Evolutionary conservation across 2,888 invertebrate genomes (phyloP), one percentile per base, ranked within the genome.

Genomic region (Toxonevra muliebris): DNA sequence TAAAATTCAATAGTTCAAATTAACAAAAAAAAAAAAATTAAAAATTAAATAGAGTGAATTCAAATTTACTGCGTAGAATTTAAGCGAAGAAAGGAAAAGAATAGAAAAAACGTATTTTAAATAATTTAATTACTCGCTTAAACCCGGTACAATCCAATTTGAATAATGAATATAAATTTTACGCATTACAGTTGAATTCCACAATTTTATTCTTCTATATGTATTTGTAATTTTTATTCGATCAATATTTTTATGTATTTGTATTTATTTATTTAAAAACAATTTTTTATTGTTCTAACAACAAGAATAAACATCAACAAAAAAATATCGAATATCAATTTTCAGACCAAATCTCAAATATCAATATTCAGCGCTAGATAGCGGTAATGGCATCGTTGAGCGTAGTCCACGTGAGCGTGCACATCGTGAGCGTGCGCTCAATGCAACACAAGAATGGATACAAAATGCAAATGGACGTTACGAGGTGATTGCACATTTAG

Each of bases 401-500:
- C 89, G 89, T 72, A 86, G 89, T 85, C 89, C 89, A 77, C 86
- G 89, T 79, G 91, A 91, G 77, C 87, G 89, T 73, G 89, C 90
- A 77, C 88, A 89, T 58, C 86, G 90, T 70, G 92, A 91, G 76
- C 88, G 89, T 69, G 90, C 91, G 41, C 88, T 90, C 77, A 87
- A 89, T 76, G 89, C 90, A 65, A 42, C 61, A 13, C 87, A 88
- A 76, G 85, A 86, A 71, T 86, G 86, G 86, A 79, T 83, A 65
- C 85, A 86, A 75, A 88, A 88, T 54, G 87, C 89, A 71, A 89
- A 88, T 74, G 88, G 89, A 65, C 88, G 95, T 76, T 96, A 95
- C 82, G 91, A 90, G 76, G 88, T 94, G 74, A 88, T 93, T 76
- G 90, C 92, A 62, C 93, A 94, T 79, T 87, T 96, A 73, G 91